phyloP scores from a whole-genome alignment of 2,113 vertebrate genomes.

The Zapornia atra region DNA sequence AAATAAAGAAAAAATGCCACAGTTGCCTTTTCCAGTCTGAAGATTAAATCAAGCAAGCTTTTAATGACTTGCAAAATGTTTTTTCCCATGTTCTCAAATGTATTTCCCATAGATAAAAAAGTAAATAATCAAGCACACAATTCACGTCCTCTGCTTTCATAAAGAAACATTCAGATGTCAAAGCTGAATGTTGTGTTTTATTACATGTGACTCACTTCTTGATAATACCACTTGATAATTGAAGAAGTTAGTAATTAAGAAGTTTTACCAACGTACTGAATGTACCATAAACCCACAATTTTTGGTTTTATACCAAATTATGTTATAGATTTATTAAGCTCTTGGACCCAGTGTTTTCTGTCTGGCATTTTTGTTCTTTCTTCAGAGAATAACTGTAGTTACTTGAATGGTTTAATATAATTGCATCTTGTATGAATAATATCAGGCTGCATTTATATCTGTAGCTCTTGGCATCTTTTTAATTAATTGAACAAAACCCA shows the following conservation, averaged over 20 bases:
- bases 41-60: not conserved
- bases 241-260: not conserved
- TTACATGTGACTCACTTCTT: not conserved
- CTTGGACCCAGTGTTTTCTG: not conserved
- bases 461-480: not conserved
- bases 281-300: not conserved
- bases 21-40: not conserved
- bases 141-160: not conserved
- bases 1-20: not conserved
- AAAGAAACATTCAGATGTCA: not conserved
- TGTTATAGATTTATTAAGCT: not conserved
- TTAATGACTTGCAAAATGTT: not conserved
- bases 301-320: not conserved
- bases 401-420: not conserved
- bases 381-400: not conserved
- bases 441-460: not conserved
- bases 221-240: not conserved
- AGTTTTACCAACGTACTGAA: not conserved
- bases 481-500: not conserved
- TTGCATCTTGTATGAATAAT: not conserved
- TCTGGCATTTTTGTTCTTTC: not conserved
- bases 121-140: not conserved
- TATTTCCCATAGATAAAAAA: not conserved
- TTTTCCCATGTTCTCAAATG: not conserved
- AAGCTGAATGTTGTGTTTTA: not conserved